Conservation (phyloP, 2,888 invertebrate genomes). For the Ophioninae sp. region DNA sequence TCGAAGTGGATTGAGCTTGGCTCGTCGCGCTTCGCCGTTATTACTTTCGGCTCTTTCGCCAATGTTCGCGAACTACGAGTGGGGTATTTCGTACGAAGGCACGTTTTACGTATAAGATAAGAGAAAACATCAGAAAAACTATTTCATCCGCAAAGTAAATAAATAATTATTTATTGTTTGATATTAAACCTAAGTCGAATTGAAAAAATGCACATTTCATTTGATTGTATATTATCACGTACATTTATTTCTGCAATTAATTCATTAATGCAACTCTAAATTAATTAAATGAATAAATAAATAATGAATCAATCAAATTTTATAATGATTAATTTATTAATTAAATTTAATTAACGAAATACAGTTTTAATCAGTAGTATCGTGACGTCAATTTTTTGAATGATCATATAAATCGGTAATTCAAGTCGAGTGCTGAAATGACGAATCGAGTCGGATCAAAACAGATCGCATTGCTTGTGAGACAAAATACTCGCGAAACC, state of each 20-base stretch:
- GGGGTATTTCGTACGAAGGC: background rate
- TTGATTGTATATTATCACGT: background rate
- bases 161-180: background rate
- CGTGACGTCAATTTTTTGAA: background rate
- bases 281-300: too few species aligned
- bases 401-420: background rate
- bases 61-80: background rate
- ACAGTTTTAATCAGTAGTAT: background rate
- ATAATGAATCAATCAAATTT: background rate
- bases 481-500: constrained; percentile 39
- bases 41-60: background rate
- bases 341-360: background rate
- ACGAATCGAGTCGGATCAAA: background rate
- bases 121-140: background rate
- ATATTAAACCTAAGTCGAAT: background rate
- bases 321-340: background rate
- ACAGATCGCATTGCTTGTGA: background rate
- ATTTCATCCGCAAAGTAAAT: background rate
- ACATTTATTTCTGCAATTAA: background rate
- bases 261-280: too few species aligned
- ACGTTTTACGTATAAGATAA: background rate
- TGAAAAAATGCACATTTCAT: background rate
- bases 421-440: background rate
- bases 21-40: background rate
- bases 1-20: background rate